phyloP scores from a whole-genome alignment of 2,888 invertebrate species.

The Drosophila rubida region DNA sequence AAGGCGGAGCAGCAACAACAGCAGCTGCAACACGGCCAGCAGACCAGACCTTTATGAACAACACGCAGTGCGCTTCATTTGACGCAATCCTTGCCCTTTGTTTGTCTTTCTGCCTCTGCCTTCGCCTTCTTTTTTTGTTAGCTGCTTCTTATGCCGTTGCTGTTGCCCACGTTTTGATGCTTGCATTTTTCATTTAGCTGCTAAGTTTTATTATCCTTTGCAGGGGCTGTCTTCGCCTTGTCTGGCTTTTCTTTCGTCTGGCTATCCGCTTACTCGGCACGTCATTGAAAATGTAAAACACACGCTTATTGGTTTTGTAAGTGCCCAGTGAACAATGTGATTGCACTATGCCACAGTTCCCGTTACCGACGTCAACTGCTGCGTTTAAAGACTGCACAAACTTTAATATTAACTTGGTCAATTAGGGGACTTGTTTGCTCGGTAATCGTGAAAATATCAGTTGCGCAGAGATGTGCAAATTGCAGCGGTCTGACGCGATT shows the following conservation, averaged over 20 bases:
- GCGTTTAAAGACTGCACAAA: neutral
- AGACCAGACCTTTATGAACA: slow-evolving; percentile 29
- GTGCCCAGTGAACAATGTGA: slow-evolving; percentile 49
- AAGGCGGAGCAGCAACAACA: neutral
- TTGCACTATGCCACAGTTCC: slow-evolving; percentile 34
- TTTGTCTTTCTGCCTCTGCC: slow-evolving; percentile 37
- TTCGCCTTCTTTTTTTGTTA: neutral
- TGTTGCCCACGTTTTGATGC: slow-evolving; percentile 26
- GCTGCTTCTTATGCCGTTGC: slow-evolving; percentile 6
- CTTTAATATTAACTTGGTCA: neutral
- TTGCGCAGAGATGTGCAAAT: neutral
- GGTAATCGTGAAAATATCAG: neutral
- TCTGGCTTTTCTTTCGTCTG: slow-evolving; percentile 20
- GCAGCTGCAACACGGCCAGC: neutral
- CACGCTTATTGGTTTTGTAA: slow-evolving; percentile 56
- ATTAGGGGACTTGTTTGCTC: neutral
- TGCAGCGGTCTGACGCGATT: slow-evolving; percentile 30
- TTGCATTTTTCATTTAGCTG: slow-evolving; percentile 57
- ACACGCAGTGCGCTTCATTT: slow-evolving; percentile 62
- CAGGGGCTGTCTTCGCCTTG: slow-evolving; percentile 17
- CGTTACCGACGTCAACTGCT: neutral
- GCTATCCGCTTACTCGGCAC: slow-evolving; percentile 31
- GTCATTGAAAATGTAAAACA: slow-evolving; percentile 54
- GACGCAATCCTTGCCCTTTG: slow-evolving; percentile 65
- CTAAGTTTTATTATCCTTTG: slow-evolving; percentile 53